Evolutionary conservation across 2,888 invertebrate species (phyloP).

Genomic region (Koerneria pararmatus): DNA sequence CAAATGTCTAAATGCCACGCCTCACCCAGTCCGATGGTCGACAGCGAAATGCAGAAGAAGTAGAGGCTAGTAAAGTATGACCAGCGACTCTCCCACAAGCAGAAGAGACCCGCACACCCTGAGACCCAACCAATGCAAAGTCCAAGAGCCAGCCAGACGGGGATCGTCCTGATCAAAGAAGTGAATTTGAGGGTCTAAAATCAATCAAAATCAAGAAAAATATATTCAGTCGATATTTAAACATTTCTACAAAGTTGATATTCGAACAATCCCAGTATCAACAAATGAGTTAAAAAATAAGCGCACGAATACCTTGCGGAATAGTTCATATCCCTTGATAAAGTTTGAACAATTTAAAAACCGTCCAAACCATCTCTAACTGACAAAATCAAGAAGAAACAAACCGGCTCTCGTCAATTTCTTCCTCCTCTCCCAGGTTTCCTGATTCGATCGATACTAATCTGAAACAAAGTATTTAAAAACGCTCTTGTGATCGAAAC

Average conservation of each 20-base stretch:
- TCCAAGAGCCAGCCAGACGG: slow-evolving; percentile 81
- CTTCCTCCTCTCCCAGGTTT: slow-evolving; percentile 18
- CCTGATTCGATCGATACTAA: no score
- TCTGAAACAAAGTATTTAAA: no score
- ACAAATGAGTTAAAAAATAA: no score
- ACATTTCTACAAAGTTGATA: slow-evolving; percentile 6
- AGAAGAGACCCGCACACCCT: slow-evolving; percentile 75
- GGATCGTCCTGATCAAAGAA: slow-evolving; percentile 61
- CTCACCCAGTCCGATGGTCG: slow-evolving; percentile 78
- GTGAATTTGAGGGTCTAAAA: background rate
- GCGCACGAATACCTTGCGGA: no score
- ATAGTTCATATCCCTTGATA: no score
- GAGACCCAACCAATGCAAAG: slow-evolving; percentile 81
- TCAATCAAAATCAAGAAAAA: background rate
- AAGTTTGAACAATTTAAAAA: no score
- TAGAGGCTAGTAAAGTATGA: slow-evolving; percentile 88
- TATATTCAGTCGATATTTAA: no score
- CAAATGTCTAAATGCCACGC: no score
- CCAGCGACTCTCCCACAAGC: slow-evolving; percentile 70
- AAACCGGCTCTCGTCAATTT: slow-evolving; percentile 32
- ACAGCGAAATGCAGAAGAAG: slow-evolving; percentile 93
- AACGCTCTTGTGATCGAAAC: no score
- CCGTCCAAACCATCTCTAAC: no score
- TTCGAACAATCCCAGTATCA: no score
- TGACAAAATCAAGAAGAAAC: no score